phyloP scores from a whole-genome alignment of 2,113 vertebrate species.

The Meles meles region DNA sequence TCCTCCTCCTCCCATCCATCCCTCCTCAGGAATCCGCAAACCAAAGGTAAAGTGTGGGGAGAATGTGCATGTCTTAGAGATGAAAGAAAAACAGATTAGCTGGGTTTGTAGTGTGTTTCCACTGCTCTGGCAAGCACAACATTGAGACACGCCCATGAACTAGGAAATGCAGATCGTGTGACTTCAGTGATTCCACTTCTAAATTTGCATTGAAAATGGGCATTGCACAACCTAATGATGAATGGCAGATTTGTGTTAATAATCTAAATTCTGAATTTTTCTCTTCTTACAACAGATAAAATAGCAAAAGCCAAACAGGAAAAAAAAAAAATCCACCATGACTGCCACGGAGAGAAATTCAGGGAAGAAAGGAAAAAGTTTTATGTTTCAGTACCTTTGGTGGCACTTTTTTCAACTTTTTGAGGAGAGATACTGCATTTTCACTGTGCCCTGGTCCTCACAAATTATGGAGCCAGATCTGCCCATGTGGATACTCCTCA shows the following conservation, averaged over 20 bases:
- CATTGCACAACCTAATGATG: not conserved
- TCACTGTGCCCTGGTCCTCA: not conserved
- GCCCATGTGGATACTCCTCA: not conserved
- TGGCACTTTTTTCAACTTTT: not conserved
- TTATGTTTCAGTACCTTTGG: not conserved
- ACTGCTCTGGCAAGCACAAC: not conserved
- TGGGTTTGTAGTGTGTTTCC: not conserved
- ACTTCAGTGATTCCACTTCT: not conserved
- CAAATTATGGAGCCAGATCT: not conserved
- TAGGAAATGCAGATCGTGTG: not conserved
- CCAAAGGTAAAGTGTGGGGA: fast-evolving
- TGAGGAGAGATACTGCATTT: not conserved
- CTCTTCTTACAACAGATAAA: not conserved
- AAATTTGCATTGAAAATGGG: not conserved
- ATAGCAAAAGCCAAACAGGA: not conserved
- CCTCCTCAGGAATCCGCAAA: not conserved
- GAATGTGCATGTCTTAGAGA: not conserved
- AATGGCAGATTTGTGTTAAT: not conserved
- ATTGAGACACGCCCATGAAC: too few species aligned
- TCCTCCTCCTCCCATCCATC: not conserved
- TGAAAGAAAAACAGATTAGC: not conserved
- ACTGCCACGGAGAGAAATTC: not conserved
- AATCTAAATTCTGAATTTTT: not conserved
- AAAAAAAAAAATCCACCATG: not conserved
- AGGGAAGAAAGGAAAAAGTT: not conserved